Evolutionary conservation across 30 jellyfish, hydroid and myxozoan genomes (phyloP).

Genomic region (Aurelia sp.): DNA sequence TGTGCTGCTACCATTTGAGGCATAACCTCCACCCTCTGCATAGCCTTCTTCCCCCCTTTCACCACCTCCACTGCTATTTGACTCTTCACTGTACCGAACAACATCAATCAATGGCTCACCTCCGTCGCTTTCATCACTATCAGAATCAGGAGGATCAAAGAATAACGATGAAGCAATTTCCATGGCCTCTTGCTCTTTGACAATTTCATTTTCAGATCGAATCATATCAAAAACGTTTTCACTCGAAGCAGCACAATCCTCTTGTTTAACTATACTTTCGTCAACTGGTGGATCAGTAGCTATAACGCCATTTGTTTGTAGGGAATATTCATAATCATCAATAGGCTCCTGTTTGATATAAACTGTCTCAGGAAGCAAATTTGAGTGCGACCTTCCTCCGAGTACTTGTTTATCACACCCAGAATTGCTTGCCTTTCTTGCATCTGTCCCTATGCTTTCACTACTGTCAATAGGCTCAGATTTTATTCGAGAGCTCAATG

Average conservation of each 20-base stretch:
- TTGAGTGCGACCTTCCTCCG: too few species aligned
- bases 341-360: not conserved
- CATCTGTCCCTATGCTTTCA: too few species aligned
- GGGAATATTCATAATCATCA: not conserved
- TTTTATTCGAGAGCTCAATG: too few species aligned
- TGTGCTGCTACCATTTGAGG: not conserved
- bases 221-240: slow-evolving; percentile 31
- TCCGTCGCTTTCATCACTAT: not conserved
- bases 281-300: not conserved
- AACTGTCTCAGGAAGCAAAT: not conserved
- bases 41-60: not conserved
- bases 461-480: too few species aligned
- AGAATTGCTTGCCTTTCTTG: too few species aligned
- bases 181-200: slow-evolving; percentile 7
- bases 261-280: not conserved
- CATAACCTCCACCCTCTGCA: too few species aligned
- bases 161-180: slow-evolving; percentile 35
- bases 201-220: slow-evolving; percentile 24
- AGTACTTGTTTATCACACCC: too few species aligned
- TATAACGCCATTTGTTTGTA: not conserved
- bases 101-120: not conserved
- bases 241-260: not conserved
- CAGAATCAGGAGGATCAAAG: not conserved
- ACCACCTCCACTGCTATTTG: not conserved
- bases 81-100: not conserved